Evolutionary conservation across 1,140 invertebrate genomes (phyloP), one percentile per base, ranked within the genome.

Genomic region (Drosophila nigromelanica): DNA sequence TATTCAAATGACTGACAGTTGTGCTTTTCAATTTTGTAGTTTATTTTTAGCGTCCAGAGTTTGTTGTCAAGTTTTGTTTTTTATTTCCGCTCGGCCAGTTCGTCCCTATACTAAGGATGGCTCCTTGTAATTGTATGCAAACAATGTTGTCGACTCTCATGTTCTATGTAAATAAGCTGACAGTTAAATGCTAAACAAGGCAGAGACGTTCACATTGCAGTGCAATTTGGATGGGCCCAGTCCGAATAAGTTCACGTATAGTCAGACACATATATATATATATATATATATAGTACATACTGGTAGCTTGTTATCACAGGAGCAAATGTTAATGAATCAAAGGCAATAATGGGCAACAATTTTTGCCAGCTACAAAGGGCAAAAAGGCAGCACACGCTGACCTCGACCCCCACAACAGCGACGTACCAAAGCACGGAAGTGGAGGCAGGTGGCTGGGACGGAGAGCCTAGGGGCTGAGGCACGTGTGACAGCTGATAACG

Each of bases 101-200:
- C 27, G 27, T 27, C 5, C 24, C 62, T 52, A 55, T 55, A 37
- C 43, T 47, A 64, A 55, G 40, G 43, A 54, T 24, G 11, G 55
- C 76, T 77, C 60, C 71, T 62, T 77, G 83, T 86, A 87, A 78
- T 78, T 80, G 78, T 90, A 89, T 89, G 86, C 85, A 89, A 89
- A 90, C 89, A 90, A 78, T 76, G 70, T 56, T 56, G 52, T 45
- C 60, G 78, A 76, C 69, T 86, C 75, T 75, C 81, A 73, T 89
- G 85, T 89, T 86, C 78, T 86, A 89, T 89, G 85, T 80, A 89
- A 89, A 89, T 89, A 85, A 81, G 81, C 62, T 67, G 68, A 72
- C 78, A 66, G 68, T 63, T 72, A 73, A 79, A 89, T 89, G 73
- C 60, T 67, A 79, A 89, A 79, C 79, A 76, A 71, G 73, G 61